phyloP scores from a whole-genome alignment of 2,888 invertebrate species.

The Coleophora flavipennella region DNA sequence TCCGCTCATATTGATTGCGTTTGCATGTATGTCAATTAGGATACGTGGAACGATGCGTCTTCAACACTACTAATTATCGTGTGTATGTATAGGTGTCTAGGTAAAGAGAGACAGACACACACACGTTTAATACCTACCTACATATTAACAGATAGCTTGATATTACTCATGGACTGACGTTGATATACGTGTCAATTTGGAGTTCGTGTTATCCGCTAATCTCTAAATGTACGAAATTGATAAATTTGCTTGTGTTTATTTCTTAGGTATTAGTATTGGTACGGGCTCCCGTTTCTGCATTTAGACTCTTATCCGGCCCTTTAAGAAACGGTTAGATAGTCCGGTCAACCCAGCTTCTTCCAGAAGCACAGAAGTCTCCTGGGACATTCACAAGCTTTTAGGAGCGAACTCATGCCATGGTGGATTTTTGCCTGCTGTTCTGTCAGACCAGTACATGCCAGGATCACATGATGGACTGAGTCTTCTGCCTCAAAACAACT shows the following conservation, averaged over 20 bases:
- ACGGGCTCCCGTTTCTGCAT: too few relatives aligned
- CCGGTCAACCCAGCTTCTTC: background rate
- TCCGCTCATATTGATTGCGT: slow-evolving; percentile 67
- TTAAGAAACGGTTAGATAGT: too few relatives aligned
- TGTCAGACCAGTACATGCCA: too few relatives aligned
- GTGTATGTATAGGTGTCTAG: slow-evolving; percentile 24
- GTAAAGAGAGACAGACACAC: too few relatives aligned
- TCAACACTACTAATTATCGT: slow-evolving; percentile 60
- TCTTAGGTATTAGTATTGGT: too few relatives aligned
- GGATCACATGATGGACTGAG: too few relatives aligned
- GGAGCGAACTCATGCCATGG: too few relatives aligned
- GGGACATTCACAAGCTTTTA: background rate
- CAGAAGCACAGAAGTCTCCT: background rate
- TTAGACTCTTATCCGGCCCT: too few relatives aligned
- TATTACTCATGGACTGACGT: slow-evolving; percentile 42
- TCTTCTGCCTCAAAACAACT: too few relatives aligned
- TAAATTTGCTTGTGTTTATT: too few relatives aligned
- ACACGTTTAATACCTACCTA: slow-evolving; percentile 5
- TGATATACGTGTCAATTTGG: slow-evolving; percentile 30
- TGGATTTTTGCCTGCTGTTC: too few relatives aligned
- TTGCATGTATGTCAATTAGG: slow-evolving; percentile 70
- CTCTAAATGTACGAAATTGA: background rate
- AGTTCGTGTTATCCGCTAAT: slow-evolving; percentile 7
- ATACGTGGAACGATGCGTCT: slow-evolving; percentile 62
- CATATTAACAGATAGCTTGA: slow-evolving; percentile 20